Conservation (phyloP, 2,888 invertebrate genomes). For the Metopia argyrocephala region DNA sequence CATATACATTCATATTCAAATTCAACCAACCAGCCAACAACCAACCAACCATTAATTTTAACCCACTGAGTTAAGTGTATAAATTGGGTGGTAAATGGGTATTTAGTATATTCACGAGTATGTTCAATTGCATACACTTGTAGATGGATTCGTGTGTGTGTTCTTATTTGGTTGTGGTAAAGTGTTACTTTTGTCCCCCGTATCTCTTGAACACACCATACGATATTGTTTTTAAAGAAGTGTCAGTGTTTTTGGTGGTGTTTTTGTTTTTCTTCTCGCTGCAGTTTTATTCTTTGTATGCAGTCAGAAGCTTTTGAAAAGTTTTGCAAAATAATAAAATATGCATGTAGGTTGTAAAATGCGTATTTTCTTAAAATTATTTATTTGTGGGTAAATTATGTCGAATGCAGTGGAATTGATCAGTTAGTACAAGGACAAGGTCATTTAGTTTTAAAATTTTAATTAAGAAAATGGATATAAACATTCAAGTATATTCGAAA, state of each 20-base stretch:
- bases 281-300: not conserved
- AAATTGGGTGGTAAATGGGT: conserved; percentile 16
- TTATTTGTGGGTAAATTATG: not conserved
- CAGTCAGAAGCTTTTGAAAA: not conserved
- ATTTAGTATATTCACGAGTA: not conserved
- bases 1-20: too few species aligned
- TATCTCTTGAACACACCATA: conserved; percentile 15
- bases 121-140: not conserved
- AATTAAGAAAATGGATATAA: not conserved
- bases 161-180: not conserved
- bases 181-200: conserved; percentile 7
- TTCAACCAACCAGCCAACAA: conserved; percentile 9
- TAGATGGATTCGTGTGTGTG: not conserved
- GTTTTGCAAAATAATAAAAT: not conserved
- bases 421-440: conserved; percentile 9
- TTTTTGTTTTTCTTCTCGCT: not conserved
- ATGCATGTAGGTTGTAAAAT: not conserved
- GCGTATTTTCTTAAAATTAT: not conserved
- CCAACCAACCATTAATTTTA: conserved; percentile 43
- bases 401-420: not conserved
- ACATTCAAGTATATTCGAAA: not conserved
- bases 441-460: not conserved
- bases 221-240: conserved; percentile 37
- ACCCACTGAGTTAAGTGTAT: conserved; percentile 30
- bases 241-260: conserved; percentile 7